Evolutionary conservation across 1,140 invertebrate genomes (phyloP), one percentile per base, ranked within the genome.

Genomic region (Diploscapter pachys): DNA sequence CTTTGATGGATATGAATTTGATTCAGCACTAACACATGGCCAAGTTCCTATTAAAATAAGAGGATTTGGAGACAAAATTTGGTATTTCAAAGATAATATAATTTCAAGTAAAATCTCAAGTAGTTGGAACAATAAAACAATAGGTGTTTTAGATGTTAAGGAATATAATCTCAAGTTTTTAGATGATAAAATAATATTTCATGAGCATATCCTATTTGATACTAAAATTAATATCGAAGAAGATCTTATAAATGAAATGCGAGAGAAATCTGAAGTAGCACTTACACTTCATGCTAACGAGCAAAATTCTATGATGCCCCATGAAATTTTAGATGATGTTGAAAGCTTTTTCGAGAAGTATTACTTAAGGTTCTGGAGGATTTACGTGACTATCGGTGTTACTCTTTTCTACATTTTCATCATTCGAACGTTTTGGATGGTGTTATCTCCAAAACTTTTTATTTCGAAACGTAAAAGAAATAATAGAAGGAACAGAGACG

Each of bases 361-460:
- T 76, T 79, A 62, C 56, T 54, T 78, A 6, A 79, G 74, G 71
- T 56, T 80, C 71, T 78, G 76, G 76, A 78, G 76, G 71, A 79
- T 78, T 71, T 80, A 71, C 78, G 76, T 73, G 55, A 79, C 76
- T 50, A 8, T 79, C 71, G 76, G 54, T 2, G 76, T 79, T n/a
- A 79, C 76, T 72, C 48, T 78, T 55, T 56, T 78, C 54, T 78
- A 79, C 51, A 57, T 78, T 62, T 75, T 78, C 62, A 57, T 78
- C 53, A 75, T 3, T 4, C 70, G 67, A 78, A 68, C 76, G 2
- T 3, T 78, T 50, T 61, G 72, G 80, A 76, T 80, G 75, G 67
- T 78, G 50, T 67, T 78, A 9, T 78, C 69, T 0, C 79, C 74
- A 62, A 70, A 70, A 59, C 51, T 53, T 57, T 67, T 77, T 73